Conservation (phyloP, 2,113 vertebrate species). For the Neopipo cinnamomea region DNA sequence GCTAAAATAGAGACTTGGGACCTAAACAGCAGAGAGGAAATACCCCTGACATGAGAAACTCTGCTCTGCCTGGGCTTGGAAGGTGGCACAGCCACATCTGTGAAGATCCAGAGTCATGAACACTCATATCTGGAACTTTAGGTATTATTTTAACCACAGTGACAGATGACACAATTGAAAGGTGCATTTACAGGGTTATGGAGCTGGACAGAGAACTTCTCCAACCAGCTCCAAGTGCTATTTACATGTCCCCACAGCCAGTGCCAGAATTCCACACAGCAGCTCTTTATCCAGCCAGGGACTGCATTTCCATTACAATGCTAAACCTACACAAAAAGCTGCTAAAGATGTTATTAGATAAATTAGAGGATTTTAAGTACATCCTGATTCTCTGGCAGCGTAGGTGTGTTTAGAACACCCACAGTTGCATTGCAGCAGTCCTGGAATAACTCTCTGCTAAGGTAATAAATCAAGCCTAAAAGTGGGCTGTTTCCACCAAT, state of each 20-base stretch:
- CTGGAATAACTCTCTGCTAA: conserved; percentile 56
- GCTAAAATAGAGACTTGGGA: not conserved
- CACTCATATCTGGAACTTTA: not conserved
- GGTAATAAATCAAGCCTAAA: conserved; percentile 63
- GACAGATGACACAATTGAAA: not conserved
- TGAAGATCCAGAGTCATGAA: not conserved
- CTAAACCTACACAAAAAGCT: conserved; percentile 70
- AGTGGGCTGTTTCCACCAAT: conserved; percentile 58
- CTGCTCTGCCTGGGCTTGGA: not conserved
- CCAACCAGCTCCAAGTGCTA: not conserved
- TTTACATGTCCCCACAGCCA: not conserved
- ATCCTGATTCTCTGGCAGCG: conserved; percentile 67
- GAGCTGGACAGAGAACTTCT: not conserved
- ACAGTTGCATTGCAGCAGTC: conserved; percentile 62
- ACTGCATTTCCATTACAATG: conserved; percentile 69
- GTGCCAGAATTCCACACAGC: not conserved
- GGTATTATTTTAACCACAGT: not conserved
- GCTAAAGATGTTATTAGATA: conserved; percentile 76
- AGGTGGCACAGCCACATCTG: fast-evolving
- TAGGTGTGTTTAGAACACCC: conserved; percentile 69
- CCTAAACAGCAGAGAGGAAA: not conserved
- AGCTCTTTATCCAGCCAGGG: conserved; percentile 46
- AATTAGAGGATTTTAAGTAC: conserved; percentile 76
- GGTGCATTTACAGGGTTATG: not conserved
- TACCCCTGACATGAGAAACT: fast-evolving